A percentile compares a stretch with the other conserved stretches of the same genome.
These are phyloP conservation scores for Galerucella calmariensis DNA, from an alignment of 2,888 invertebrate species.

Conservation along the genomic window DNA sequence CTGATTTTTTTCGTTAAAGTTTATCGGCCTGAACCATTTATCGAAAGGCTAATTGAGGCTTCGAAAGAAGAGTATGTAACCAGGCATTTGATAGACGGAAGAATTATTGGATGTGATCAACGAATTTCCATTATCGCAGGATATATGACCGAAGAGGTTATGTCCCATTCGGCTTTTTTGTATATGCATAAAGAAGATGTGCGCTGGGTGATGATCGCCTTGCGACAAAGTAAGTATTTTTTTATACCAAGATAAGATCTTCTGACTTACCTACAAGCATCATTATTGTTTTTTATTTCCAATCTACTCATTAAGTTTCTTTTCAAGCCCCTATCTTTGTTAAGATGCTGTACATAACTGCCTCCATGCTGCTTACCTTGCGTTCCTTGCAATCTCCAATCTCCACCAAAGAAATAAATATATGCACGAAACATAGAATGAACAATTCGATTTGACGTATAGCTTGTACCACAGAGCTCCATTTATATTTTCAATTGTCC, in stretches of 20 bases:
- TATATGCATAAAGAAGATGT: conserved; percentile 93
- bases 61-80: conserved; percentile 89
- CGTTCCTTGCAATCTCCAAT: no score
- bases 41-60: conserved; percentile 74
- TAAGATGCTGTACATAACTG: no score
- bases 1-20: conserved; percentile 81
- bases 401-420: no score
- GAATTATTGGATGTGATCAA: conserved; percentile 91
- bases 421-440: no score
- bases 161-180: conserved; percentile 87
- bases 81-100: conserved; percentile 87
- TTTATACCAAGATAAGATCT: not conserved
- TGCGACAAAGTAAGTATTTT: conserved; percentile 79
- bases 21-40: conserved; percentile 76
- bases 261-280: no score
- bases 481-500: no score
- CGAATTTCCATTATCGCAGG: conserved; percentile 90
- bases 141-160: conserved; percentile 89
- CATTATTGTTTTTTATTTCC: no score
- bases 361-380: no score
- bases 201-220: conserved; percentile 87
- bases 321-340: no score
- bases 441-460: no score
- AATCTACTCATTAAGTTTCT: no score
- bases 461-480: no score